Conservation (phyloP, 2,797 vertebrate species). For the Tolypeutes matacus region DNA sequence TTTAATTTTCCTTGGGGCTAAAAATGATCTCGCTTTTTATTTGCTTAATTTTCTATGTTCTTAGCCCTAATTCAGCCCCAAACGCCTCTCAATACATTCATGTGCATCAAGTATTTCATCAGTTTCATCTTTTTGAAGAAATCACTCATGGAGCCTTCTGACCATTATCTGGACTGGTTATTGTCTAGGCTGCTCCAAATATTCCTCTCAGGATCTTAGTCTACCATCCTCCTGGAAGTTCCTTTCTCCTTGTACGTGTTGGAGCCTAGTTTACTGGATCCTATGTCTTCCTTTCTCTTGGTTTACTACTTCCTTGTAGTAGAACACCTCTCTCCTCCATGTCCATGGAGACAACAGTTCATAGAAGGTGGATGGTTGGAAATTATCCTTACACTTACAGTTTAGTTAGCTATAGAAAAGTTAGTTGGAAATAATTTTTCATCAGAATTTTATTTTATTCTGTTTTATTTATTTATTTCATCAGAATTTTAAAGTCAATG, state of each 20-base stretch:
- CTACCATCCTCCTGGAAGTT: neutral
- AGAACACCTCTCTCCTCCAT: neutral
- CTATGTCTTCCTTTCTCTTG: neutral
- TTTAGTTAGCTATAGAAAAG: slow-evolving; percentile 28
- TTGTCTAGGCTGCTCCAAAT: neutral
- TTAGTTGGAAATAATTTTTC: slow-evolving; percentile 11
- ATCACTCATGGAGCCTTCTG: neutral
- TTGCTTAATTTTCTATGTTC: neutral
- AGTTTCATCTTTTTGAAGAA: slow-evolving; percentile 29
- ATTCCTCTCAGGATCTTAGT: neutral
- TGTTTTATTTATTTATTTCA: neutral
- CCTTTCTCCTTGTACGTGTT: neutral
- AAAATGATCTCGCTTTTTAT: slow-evolving; percentile 60
- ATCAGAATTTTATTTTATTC: neutral
- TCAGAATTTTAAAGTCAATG: neutral
- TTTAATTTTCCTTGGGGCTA: slow-evolving; percentile 53
- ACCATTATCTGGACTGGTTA: neutral
- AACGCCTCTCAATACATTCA: neutral
- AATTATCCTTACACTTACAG: neutral
- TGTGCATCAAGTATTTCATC: neutral
- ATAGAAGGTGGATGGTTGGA: neutral
- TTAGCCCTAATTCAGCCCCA: slow-evolving; percentile 20
- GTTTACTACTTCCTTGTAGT: slow-evolving; percentile 9
- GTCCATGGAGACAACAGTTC: neutral
- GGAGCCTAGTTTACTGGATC: neutral